phyloP scores from a whole-genome alignment of 2,797 vertebrate genomes.

The Sternarchorhynchus goeldii region DNA sequence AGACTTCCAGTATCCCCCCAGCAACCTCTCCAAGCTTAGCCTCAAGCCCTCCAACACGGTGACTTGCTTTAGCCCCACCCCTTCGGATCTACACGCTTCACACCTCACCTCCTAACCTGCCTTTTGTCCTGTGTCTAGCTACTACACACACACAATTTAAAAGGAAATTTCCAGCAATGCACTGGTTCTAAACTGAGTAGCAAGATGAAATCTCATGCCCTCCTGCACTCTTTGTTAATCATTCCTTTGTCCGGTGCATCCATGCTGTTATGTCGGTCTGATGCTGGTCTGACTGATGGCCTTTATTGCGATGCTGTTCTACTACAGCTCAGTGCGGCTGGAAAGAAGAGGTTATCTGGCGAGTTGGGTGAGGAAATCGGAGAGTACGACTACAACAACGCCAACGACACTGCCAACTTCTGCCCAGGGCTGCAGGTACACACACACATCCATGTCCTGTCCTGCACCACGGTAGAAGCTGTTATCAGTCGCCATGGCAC shows the following conservation, averaged over 20 bases:
- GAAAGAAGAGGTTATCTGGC: constrained; percentile 59
- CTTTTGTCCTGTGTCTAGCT: too few species aligned
- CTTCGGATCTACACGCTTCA: too few species aligned
- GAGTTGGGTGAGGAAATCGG: constrained; percentile 79
- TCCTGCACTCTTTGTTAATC: too few species aligned
- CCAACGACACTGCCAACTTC: constrained; percentile 89
- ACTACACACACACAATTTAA: background rate
- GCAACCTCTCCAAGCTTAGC: constrained; percentile 78
- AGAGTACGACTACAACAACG: constrained; percentile 92
- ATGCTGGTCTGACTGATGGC: background rate
- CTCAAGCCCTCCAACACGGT: constrained; percentile 85
- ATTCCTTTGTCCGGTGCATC: too few species aligned
- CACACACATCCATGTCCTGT: background rate
- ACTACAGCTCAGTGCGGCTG: constrained; percentile 71
- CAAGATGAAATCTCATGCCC: too few species aligned
- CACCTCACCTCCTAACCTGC: too few species aligned
- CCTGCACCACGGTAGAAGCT: background rate
- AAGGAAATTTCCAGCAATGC: too few species aligned
- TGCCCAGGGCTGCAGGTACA: constrained; percentile 88
- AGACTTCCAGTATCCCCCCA: constrained; percentile 86
- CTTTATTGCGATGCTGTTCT: constrained; percentile 20
- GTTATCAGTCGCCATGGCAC: background rate
- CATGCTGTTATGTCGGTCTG: too few species aligned
- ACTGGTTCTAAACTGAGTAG: too few species aligned
- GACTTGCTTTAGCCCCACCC: constrained; percentile 31